phyloP scores from a whole-genome alignment of 2,888 invertebrate species.

The Sicus ferrugineus region DNA sequence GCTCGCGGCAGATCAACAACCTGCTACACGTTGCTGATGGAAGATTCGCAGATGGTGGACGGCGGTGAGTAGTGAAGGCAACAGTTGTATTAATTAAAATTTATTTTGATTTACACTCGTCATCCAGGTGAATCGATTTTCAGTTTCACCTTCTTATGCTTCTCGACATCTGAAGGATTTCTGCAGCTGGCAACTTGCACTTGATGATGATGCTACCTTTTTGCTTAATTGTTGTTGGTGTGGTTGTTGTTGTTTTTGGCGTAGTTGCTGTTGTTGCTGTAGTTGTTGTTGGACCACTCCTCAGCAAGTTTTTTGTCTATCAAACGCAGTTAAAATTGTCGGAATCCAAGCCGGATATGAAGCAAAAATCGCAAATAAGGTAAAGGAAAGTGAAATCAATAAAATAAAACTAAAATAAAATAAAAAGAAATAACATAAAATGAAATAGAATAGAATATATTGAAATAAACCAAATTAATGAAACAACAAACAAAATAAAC shows the following conservation, averaged over 20 bases:
- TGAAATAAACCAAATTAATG: too few species aligned
- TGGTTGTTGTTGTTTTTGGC: background rate
- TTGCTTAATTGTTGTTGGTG: background rate
- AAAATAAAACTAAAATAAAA: too few species aligned
- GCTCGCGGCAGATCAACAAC: slow-evolving; percentile 6
- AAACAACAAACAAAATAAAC: too few species aligned
- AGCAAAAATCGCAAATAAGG: background rate
- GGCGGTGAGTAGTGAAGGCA: slow-evolving; percentile 1
- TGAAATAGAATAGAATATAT: too few species aligned
- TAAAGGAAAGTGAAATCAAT: background rate
- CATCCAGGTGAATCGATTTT: slow-evolving; percentile 15
- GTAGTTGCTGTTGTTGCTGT: background rate
- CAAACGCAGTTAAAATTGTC: slow-evolving; percentile 13
- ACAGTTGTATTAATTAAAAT: slow-evolving; percentile 16
- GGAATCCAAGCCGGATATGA: background rate
- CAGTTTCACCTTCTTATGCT: slow-evolving; percentile 6
- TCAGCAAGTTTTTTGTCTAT: slow-evolving; percentile 23
- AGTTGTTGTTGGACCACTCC: slow-evolving; percentile 9
- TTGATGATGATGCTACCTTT: background rate
- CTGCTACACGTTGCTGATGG: background rate
- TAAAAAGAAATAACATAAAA: too few species aligned
- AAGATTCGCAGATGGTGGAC: background rate
- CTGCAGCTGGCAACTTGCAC: slow-evolving; percentile 1
- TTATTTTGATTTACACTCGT: slow-evolving; percentile 10
- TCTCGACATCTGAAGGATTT: background rate